Percentiles rank a stretch among this genome's conserved stretches.
Conservation (phyloP, 2,888 invertebrate genomes). For the Eugnorisma glareosa region DNA sequence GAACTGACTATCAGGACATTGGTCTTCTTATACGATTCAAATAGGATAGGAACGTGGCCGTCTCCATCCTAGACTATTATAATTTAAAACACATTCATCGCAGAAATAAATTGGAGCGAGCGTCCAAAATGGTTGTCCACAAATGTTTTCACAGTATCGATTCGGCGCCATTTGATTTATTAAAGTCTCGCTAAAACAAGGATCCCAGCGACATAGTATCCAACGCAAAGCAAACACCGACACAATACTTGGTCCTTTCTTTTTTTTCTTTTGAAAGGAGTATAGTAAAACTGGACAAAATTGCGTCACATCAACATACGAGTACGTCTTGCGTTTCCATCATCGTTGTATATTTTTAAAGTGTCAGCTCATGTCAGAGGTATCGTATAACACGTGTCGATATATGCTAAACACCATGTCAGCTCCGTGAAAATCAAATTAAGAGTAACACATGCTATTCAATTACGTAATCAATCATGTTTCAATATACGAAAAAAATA, state of each 20-base stretch:
- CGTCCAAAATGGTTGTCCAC: conserved; percentile 69
- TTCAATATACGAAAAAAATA: conserved; percentile 11
- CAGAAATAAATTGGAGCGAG: conserved; percentile 37
- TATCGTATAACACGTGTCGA: conserved; percentile 68
- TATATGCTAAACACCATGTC: conserved; percentile 42
- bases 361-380: conserved; percentile 56
- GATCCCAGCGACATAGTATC: conserved; percentile 7
- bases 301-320: conserved; percentile 54
- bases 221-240: conserved; percentile 8
- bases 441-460: conserved; percentile 23
- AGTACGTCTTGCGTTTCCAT: conserved; percentile 43
- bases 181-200: conserved; percentile 71
- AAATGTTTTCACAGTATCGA: conserved; percentile 81
- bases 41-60: conserved; percentile 1
- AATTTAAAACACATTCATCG: not conserved
- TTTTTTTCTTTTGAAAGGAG: conserved; percentile 9
- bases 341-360: conserved; percentile 62
- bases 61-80: not conserved
- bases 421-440: conserved; percentile 39
- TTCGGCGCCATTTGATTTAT: conserved; percentile 79
- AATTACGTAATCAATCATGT: conserved; percentile 28
- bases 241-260: not conserved
- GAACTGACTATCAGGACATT: not conserved
- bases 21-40: conserved; percentile 43
- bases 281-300: not conserved